Percentiles rank a stretch among this genome's conserved stretches.
phyloP scores from a whole-genome alignment of 2,113 vertebrate genomes.

The Brachyhypopomus occidentalis region DNA sequence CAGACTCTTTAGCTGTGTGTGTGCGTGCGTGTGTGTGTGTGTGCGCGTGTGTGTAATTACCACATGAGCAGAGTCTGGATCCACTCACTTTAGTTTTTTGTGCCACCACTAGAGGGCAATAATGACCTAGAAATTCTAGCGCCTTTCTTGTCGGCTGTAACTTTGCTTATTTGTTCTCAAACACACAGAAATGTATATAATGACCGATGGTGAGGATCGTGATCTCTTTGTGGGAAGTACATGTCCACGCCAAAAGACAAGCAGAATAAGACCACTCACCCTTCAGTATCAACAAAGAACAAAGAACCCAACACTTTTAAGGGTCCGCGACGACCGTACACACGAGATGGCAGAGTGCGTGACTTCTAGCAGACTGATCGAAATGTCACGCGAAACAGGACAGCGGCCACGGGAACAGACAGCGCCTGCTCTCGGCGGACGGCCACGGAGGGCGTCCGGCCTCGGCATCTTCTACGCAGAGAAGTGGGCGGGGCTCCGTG shows the following conservation, averaged over 20 bases:
- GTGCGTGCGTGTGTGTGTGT: neutral
- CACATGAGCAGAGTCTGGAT: slow-evolving; percentile 19
- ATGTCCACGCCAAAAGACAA: too few relatives aligned
- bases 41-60: neutral
- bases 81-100: slow-evolving; percentile 9
- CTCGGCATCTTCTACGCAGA: neutral
- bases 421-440: neutral
- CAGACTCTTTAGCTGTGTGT: slow-evolving; percentile 7
- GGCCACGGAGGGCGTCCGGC: neutral
- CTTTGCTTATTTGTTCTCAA: neutral
- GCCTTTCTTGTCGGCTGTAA: neutral
- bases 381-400: neutral
- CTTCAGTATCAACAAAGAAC: too few relatives aligned
- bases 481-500: slow-evolving; percentile 55
- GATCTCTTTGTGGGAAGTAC: too few relatives aligned
- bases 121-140: slow-evolving; percentile 59
- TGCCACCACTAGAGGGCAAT: slow-evolving; percentile 72
- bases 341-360: neutral
- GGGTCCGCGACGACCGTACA: neutral
- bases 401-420: neutral
- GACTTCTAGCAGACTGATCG: neutral
- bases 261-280: too few relatives aligned
- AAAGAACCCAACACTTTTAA: too few relatives aligned
- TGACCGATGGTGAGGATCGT: too few relatives aligned
- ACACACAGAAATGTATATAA: too few relatives aligned